Evolutionary conservation across 2,888 invertebrate genomes (phyloP).

Genomic region (Drosophila atroscutellata): DNA sequence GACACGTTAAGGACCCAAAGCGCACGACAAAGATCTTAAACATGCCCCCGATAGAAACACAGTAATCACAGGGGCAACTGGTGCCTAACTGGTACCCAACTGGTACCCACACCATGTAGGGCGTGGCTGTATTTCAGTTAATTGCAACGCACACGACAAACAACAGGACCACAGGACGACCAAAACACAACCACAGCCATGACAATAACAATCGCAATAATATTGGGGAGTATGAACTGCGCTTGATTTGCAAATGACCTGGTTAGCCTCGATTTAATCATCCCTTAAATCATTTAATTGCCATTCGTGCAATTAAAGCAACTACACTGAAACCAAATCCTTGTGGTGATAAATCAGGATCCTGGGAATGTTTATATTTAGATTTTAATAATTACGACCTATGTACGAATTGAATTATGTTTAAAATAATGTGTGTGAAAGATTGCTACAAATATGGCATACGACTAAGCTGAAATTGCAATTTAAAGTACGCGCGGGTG

Average conservation of each 20-base stretch:
- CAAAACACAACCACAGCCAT: conserved; percentile 21
- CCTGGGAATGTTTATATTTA: background rate
- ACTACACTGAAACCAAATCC: background rate
- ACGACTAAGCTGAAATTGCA: background rate
- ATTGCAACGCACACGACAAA: conserved; percentile 23
- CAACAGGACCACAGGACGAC: conserved; percentile 5
- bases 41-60: background rate
- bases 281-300: conserved; percentile 17
- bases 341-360: background rate
- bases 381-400: background rate
- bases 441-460: no score
- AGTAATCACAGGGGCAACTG: conserved; percentile 2
- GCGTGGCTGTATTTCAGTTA: conserved; percentile 49
- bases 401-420: background rate
- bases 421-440: background rate
- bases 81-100: background rate
- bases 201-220: conserved; percentile 40
- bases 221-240: conserved; percentile 22
- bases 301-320: background rate
- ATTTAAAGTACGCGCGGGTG: background rate
- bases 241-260: conserved; percentile 35
- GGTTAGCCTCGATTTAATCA: conserved; percentile 21
- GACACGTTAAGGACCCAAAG: background rate
- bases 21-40: conserved; percentile 5
- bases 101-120: conserved; percentile 1